Evolutionary conservation across 2,888 invertebrate genomes (phyloP), one percentile per base, ranked within the genome.

Genomic region (Thereva nobilitata): DNA sequence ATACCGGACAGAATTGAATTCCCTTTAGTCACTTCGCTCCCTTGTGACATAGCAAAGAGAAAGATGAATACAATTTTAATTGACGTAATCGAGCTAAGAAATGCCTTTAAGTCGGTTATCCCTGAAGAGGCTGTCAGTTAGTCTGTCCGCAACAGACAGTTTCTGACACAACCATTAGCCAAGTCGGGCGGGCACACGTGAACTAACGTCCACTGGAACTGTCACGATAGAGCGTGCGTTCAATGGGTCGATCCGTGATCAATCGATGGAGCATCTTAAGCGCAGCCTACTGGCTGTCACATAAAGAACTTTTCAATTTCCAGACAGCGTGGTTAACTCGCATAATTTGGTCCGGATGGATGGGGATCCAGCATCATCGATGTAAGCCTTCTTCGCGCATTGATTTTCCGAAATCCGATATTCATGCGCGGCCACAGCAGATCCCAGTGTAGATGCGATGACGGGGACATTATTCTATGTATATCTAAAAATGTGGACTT

Each of bases 161-260:
- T 61, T 61, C 61, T 61, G 61, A 61, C 61, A 61, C 50, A 61
- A 61, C 61, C 61, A 61, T 61, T 61, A 61, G 61, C 50, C 41
- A 41, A 61, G 61, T n/a, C 50, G 45, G 61, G 23, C 23, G 23
- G n/a, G 61, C 50, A 50, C 61, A 61, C 61, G 61, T 61, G 61
- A 61, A 50, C 8, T 41, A 61, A 41, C 61, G 61, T 61, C 61
- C 40, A 59, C 59, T 42, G 42, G 2, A 34, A 41, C 34, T 61
- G 61, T 61, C 61, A 61, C 61, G 61, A 61, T 61, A 50, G 50
- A n/a, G 41, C 34, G 41, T n/a, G 23, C 61, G 50, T 5, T 23
- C 61, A 49, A 49, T 41, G 34, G 61, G 41, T 50, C 50, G 50
- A 50, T 34, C 34, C 50, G 35, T 50, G 61, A 61, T 61, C 61